Conservation (phyloP, 1,140 invertebrate genomes). For the Atta cephalotes region DNA sequence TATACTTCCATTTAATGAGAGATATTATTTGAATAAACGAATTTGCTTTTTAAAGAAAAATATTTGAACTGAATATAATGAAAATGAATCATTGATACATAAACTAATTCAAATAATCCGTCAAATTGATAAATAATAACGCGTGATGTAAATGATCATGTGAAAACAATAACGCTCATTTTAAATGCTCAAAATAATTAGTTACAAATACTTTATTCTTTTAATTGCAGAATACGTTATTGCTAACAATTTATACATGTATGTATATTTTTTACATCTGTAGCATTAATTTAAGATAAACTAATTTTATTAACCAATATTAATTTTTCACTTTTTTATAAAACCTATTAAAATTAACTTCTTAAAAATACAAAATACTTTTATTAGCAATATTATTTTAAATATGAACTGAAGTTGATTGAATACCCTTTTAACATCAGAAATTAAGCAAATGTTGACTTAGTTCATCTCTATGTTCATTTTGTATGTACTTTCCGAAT, state of each 20-base stretch:
- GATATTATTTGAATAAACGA: background rate
- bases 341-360: background rate
- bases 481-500: background rate
- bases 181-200: conserved; percentile 2
- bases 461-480: background rate
- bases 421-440: background rate
- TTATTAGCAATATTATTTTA: background rate
- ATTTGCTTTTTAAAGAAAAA: background rate
- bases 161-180: background rate
- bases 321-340: background rate
- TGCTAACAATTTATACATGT: background rate
- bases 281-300: background rate
- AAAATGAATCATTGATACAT: background rate
- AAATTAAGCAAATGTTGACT: background rate
- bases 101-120: background rate
- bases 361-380: background rate
- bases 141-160: background rate
- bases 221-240: background rate
- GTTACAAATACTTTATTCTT: background rate
- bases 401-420: background rate
- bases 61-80: background rate
- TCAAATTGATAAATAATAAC: conserved; percentile 26
- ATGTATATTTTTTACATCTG: background rate
- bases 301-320: background rate
- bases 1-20: conserved; percentile 8